phyloP scores from a whole-genome alignment of 2,113 vertebrate species.

The Actinemys pallida region DNA sequence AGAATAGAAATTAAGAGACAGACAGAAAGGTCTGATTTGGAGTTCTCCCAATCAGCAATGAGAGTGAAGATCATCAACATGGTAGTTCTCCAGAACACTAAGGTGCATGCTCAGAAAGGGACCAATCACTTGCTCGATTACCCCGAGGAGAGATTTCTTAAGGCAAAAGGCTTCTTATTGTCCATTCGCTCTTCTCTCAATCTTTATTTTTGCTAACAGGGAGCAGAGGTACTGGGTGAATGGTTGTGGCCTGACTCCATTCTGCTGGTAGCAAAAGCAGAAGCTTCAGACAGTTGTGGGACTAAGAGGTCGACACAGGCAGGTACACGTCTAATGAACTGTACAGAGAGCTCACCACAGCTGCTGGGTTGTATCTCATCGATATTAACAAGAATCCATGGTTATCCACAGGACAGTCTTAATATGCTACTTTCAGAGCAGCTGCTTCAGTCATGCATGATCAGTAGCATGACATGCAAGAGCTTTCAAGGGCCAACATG shows the following conservation, averaged over 20 bases:
- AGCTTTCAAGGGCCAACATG: constrained; percentile 5
- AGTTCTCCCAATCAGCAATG: not conserved
- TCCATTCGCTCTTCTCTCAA: not conserved
- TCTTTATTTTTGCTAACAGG: not conserved
- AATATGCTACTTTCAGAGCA: not conserved
- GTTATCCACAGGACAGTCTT: not conserved
- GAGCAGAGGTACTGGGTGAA: not conserved
- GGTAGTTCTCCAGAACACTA: not conserved
- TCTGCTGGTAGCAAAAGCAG: not conserved
- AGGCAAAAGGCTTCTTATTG: not conserved
- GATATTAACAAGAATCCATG: not conserved
- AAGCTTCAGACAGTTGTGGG: not conserved
- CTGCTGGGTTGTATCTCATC: not conserved
- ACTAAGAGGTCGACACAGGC: fast-evolving
- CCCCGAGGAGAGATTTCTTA: not conserved
- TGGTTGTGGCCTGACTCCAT: not conserved
- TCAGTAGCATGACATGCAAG: not conserved
- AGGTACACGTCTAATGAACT: not conserved
- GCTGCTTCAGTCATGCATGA: not conserved
- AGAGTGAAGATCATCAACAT: fast-evolving
- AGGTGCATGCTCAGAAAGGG: fast-evolving
- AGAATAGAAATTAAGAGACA: not conserved
- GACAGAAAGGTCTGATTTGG: not conserved
- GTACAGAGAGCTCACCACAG: not conserved
- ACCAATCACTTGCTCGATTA: not conserved